Evolutionary conservation across 2,888 invertebrate species (phyloP), one percentile per base, ranked within the genome.

Genomic region (Meteorus colon): DNA sequence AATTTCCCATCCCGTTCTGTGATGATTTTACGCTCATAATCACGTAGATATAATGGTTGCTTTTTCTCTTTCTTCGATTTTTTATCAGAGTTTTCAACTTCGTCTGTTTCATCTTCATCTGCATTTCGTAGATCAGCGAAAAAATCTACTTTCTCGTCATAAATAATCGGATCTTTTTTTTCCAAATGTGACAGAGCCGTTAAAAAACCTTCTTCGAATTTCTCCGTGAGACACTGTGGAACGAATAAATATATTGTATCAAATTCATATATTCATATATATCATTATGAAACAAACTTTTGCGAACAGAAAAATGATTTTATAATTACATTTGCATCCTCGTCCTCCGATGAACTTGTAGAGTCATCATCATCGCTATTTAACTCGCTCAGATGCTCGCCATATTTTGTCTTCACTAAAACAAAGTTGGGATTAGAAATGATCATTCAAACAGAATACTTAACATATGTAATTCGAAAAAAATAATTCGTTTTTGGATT

Each of bases 141-240:
- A 86, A 96, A 96, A 72, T 91, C 92, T 41, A 92, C 92, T 73
- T 92, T 91, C 59, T 94, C 92, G 86, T 98, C 94, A 89, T 98
- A 98, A 79, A 98, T 97, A 82, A 92, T 92, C 0, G 98, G 96
- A 90, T 98, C 96, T 86, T 96, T 96, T 65, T 93, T 95, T 88
- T 98, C 98, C 65, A 99, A 89, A 70, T 94, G 94, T 0, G 97
- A 92, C 1, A 98, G 90, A 0, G 98, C 95, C 90, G 95, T 95
- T 62, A 96, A 93, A 89, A 99, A 99, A 80, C 96, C 94, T 81
- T 95, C 94, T 86, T 98, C 98, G 66, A 94, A 90, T 80, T 94
- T 92, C 83, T 94, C 92, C 0, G 93, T 89, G 88, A 94, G 82
- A 89, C 92, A 91, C 92, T 92, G 80, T 29, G 82, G 82, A 78